Evolutionary conservation across 2,113 vertebrate species (phyloP).

Genomic region (Pangasianodon gigas): DNA sequence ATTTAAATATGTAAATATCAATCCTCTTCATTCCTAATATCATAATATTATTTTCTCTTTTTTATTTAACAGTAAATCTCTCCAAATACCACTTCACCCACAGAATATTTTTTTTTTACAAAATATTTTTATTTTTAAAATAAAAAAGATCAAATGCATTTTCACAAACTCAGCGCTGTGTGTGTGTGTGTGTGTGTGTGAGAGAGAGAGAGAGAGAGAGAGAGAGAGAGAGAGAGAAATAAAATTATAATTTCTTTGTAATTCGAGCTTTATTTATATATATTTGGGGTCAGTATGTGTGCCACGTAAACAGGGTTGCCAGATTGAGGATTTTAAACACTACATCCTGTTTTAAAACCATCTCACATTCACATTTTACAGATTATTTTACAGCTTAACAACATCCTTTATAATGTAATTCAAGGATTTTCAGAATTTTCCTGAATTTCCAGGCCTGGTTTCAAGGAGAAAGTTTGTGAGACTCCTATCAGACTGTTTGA

Average conservation of each 20-base stretch:
- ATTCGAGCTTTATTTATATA: neutral
- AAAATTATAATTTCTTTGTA: too few relatives aligned
- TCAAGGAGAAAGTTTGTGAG: neutral
- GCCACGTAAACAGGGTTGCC: conserved; percentile 26
- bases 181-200: neutral
- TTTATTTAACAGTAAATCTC: too few relatives aligned
- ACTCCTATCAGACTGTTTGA: neutral
- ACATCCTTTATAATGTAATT: too few relatives aligned
- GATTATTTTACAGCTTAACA: neutral
- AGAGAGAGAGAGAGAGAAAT: too few relatives aligned
- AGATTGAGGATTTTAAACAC: neutral
- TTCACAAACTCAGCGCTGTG: too few relatives aligned
- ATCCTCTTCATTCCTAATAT: too few relatives aligned
- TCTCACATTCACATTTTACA: neutral
- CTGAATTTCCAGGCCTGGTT: neutral
- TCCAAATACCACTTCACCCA: too few relatives aligned
- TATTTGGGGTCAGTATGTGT: neutral
- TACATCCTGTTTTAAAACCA: neutral
- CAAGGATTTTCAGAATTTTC: neutral
- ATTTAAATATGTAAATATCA: too few relatives aligned
- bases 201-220: neutral
- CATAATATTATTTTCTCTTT: too few relatives aligned
- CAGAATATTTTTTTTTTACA: too few relatives aligned
- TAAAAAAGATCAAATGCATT: too few relatives aligned
- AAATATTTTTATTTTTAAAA: too few relatives aligned